A percentile compares a stretch with the other conserved stretches of the same genome.
These are phyloP conservation scores for Prionace glauca DNA, from an alignment of 2,797 vertebrate species.

Conservation along the genomic window DNA sequence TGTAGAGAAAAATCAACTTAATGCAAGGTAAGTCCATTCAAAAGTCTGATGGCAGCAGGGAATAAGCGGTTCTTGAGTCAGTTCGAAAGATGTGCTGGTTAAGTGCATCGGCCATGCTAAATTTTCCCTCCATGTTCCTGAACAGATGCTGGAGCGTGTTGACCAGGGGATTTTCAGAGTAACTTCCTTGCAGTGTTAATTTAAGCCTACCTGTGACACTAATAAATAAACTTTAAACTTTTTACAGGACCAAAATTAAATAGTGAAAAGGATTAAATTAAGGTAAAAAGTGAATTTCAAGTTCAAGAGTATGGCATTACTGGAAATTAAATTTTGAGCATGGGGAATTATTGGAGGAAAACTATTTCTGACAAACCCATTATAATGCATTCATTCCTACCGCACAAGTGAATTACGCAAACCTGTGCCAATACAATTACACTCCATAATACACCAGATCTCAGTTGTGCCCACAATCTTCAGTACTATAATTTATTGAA, in stretches of 20 bases:
- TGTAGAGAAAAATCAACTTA: no score
- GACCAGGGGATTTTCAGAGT: no score
- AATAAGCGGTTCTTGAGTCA: no score
- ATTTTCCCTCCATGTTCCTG: no score
- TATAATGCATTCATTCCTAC: not conserved
- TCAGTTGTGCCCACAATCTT: not conserved
- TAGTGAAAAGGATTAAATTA: not conserved
- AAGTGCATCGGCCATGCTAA: no score
- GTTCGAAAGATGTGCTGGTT: no score
- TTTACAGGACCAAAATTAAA: not conserved
- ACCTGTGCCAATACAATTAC: not conserved
- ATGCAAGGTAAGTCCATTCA: no score
- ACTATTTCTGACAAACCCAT: slow-evolving; percentile 5
- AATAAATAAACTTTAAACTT: no score
- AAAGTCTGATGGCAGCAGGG: no score
- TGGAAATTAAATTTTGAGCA: not conserved
- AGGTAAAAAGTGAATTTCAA: not conserved
- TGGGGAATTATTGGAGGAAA: not conserved
- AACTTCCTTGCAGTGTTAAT: no score
- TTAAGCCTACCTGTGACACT: no score
- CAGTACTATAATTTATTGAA: not conserved
- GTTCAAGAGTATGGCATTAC: not conserved
- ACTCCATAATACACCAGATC: not conserved
- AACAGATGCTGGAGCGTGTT: no score
- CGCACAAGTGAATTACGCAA: not conserved